Base-by-base conservation (phyloP, 2,113 vertebrate species). In the Ctenomys sociabilis region DNA sequence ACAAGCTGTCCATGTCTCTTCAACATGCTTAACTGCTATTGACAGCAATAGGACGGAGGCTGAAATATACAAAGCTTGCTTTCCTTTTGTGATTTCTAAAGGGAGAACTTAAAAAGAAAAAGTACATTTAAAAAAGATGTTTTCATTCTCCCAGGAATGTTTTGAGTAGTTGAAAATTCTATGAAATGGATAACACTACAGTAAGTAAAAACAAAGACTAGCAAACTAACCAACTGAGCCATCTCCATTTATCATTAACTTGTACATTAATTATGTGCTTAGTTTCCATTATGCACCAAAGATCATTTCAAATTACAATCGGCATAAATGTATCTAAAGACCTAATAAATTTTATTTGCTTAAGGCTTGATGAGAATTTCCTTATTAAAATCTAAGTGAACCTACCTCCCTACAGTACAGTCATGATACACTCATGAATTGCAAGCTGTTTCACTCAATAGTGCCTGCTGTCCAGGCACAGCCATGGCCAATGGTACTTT, bases 311-410 rank as follows among this genome's bases (percentile, higher is more conserved):
- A 93, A 85, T 85, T 78, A 49, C 26, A 81, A n/a, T 66, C 70
- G 72, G 57, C 63, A 77, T 73, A 93, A 91, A 52, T 90, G 30
- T 64, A 72, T 95, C 66, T 93, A 88, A 93, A 82, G 59, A 40
- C n/a, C 45, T 90, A 57, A 90, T 84, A 52, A 52, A 52, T 96
- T 88, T 87, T 90, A 81, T 92, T 97, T 92, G 30, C 10, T 92
- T 85, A 94, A 88, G 35, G 26, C 28, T 93, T 89, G 30, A 94
- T 88, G 96, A 86, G 40, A 94, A 94, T 90, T 96, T 93, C 24
- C 49, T 86, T 70, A n/a, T 78, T 93, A 90, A 94, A 96, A 93
- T 91, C 30, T 75, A 90, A 70, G 54, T 26, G 1, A 85, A 19
- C 49, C 78, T 80, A n/a, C 4, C 24, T 84, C 40, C 82, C 52